Evolutionary conservation across 2,888 invertebrate genomes (phyloP), one percentile per base, ranked within the genome.

Genomic region (Galeopsomyia nigrocyanea): DNA sequence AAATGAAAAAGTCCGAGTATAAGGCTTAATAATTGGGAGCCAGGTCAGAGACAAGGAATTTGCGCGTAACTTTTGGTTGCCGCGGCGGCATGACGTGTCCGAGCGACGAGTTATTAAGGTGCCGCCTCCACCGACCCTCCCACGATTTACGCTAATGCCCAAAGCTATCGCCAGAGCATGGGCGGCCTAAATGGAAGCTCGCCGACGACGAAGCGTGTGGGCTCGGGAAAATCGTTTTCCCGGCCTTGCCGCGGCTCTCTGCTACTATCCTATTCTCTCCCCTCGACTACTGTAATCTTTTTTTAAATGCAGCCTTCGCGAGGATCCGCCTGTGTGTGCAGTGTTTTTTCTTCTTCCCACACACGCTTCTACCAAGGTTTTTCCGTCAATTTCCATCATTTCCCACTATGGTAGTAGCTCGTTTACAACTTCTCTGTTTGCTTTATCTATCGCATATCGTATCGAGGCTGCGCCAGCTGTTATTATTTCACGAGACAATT

Each of bases 41-140:
- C 71, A 72, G 71, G 51, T 67, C 62, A 63, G 67, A 31, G 47
- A 14, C 14, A 22, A 72, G 68, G 68, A 68, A 72, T 72, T 68
- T 22, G 68, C 69, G 14, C 46, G 53, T 58, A 14, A 57, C 16
- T 53, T 67, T 67, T 60, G 39, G 39, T 39, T 67, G 31, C 49
- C 10, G 1, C 17, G 21, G 64, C 13, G 7, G 26, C 46, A 57
- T 58, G 66, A 66, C 66, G 66, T 21, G 66, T 66, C 0, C 14
- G 26, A 9, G 17, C 39, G 65, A 66, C 66, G 57, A 66, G 66
- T 66, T 58, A 10, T 58, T 66, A 66, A 50, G 66, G 57, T 50
- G 31, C 31, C 49, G 57, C n/a, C n/a, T 66, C 66, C 66, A 66
- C 64, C 56, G 26, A 19, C 7, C 16, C 14, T 2, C 7, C n/a